A percentile compares a stretch with the other conserved stretches of the same genome.
phyloP scores from a whole-genome alignment of 2,888 invertebrate genomes.

The Diaprepes abbreviatus region DNA sequence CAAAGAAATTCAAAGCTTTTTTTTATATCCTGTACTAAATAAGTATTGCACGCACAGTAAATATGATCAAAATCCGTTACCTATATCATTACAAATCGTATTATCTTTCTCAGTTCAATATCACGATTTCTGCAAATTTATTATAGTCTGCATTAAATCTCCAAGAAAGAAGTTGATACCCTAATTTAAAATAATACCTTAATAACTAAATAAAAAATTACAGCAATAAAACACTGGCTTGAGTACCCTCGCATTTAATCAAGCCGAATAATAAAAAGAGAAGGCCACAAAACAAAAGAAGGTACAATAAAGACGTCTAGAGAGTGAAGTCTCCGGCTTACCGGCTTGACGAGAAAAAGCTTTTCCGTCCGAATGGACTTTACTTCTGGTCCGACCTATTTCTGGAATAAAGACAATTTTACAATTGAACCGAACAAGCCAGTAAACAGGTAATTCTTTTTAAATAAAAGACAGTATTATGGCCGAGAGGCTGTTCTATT shows the following conservation, averaged over 20 bases:
- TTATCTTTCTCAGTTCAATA: too few species aligned
- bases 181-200: slow-evolving; percentile 15
- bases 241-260: slow-evolving; percentile 59
- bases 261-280: slow-evolving; percentile 59
- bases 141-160: neutral
- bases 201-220: slow-evolving; percentile 55
- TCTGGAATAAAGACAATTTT: slow-evolving; percentile 46
- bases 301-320: slow-evolving; percentile 51
- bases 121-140: too few species aligned
- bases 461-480: slow-evolving; percentile 6
- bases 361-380: slow-evolving; percentile 47
- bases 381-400: slow-evolving; percentile 45
- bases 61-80: too few species aligned
- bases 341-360: slow-evolving; percentile 47
- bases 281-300: slow-evolving; percentile 57
- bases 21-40: too few species aligned
- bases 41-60: too few species aligned
- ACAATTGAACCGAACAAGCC: slow-evolving; percentile 44
- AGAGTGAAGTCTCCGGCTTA: slow-evolving; percentile 41
- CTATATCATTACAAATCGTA: too few species aligned
- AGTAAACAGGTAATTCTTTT: slow-evolving; percentile 37
- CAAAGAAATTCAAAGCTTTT: too few species aligned
- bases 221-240: slow-evolving; percentile 53
- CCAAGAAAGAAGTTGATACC: neutral
- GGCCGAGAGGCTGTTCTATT: too few species aligned